Evolutionary conservation across 2,888 invertebrate genomes (phyloP).

Genomic region (Beris morrisii): DNA sequence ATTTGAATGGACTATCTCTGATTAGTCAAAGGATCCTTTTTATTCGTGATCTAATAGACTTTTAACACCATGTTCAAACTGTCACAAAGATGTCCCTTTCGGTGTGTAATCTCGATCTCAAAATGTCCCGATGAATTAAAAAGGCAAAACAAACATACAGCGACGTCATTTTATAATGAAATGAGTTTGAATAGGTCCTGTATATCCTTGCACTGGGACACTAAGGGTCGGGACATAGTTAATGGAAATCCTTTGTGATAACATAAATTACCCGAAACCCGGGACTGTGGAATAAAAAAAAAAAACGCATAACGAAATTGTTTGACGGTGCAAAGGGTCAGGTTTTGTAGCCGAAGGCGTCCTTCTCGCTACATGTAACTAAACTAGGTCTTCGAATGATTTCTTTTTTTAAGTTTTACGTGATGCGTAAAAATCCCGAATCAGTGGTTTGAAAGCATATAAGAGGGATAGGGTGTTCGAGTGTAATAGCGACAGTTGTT

Average conservation of each 20-base stretch:
- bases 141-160: constrained; percentile 30
- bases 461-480: constrained; percentile 28
- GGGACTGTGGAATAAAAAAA: neutral
- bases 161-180: constrained; percentile 18
- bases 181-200: constrained; percentile 26
- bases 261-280: constrained; percentile 38
- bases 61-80: constrained; percentile 28
- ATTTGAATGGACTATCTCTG: constrained; percentile 18
- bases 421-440: constrained; percentile 30
- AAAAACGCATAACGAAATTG: constrained; percentile 31
- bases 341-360: constrained; percentile 5
- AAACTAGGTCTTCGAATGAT: neutral
- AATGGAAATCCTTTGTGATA: constrained; percentile 40
- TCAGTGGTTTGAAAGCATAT: constrained; percentile 33
- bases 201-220: neutral
- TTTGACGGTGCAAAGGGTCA: constrained; percentile 14
- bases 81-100: constrained; percentile 21
- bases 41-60: constrained; percentile 23
- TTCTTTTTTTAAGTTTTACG: constrained; percentile 11
- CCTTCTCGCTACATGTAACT: constrained; percentile 1
- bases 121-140: constrained; percentile 18
- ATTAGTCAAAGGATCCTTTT: constrained; percentile 16
- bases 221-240: constrained; percentile 13
- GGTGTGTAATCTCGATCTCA: constrained; percentile 18
- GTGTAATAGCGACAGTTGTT: constrained; percentile 39